Conservation (phyloP, 2,113 vertebrate genomes). For the Oenanthe melanoleuca region DNA sequence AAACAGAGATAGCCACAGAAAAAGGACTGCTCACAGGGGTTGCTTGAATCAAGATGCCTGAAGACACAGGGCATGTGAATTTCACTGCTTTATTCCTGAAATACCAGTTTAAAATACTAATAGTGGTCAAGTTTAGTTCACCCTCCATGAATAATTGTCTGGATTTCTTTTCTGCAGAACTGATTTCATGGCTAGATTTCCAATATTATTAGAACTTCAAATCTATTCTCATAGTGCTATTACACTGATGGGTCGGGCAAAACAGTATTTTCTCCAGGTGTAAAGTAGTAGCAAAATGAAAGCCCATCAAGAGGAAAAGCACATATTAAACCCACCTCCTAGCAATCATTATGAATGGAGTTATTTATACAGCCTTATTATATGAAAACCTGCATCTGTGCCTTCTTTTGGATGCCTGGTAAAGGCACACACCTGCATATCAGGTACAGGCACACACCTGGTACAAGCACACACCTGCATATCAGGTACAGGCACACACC, state of each 20-base stretch:
- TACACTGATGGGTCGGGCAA: background rate
- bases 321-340: background rate
- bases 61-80: background rate
- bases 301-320: background rate
- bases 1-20: slow-evolving; percentile 64
- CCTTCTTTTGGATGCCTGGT: background rate
- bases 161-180: background rate
- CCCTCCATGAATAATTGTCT: background rate
- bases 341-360: background rate
- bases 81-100: background rate
- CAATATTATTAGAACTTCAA: slow-evolving; percentile 18
- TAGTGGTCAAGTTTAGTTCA: background rate
- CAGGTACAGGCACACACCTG: too few species aligned
- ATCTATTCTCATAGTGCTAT: background rate
- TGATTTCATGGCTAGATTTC: background rate
- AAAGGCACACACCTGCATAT: too few species aligned
- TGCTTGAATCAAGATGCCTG: background rate
- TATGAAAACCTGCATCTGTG: background rate
- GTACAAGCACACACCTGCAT: too few species aligned
- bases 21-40: background rate
- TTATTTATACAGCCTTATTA: background rate
- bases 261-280: background rate
- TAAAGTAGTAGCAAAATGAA: background rate
- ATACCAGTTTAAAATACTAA: slow-evolving; percentile 14
- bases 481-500: background rate